Evolutionary conservation across 2,113 vertebrate species (phyloP).

Genomic region (zebrafish (Danio rerio)): DNA sequence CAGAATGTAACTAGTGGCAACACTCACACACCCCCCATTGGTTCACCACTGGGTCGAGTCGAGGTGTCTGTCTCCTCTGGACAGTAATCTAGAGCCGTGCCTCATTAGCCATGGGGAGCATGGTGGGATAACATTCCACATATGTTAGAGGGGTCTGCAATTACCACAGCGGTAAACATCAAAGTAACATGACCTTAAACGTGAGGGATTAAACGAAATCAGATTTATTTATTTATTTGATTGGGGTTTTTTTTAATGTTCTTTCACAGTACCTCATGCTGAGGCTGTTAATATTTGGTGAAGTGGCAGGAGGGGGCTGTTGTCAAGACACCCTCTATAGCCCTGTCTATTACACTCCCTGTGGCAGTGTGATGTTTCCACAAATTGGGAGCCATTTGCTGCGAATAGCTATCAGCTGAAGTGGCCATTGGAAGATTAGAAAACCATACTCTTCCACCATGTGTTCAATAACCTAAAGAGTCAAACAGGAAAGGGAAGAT

Average conservation of each 20-base stretch:
- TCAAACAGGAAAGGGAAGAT: background rate
- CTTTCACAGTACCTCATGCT: background rate
- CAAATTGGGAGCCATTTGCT: conserved; percentile 23
- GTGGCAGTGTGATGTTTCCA: background rate
- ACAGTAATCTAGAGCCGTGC: conserved; percentile 29
- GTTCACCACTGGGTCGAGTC: conserved; percentile 21
- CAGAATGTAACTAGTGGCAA: background rate
- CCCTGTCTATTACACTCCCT: background rate
- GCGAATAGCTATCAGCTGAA: conserved; percentile 33
- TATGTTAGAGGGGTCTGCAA: conserved; percentile 42
- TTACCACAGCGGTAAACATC: conserved; percentile 50
- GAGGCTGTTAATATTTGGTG: conserved; percentile 27
- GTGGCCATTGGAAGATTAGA: conserved; percentile 34
- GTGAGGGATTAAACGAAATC: conserved; percentile 44
- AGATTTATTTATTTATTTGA: conserved; percentile 54
- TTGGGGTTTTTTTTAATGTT: background rate
- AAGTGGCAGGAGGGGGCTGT: background rate
- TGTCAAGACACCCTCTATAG: background rate
- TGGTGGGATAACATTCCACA: conserved; percentile 23
- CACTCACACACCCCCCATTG: background rate
- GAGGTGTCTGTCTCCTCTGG: conserved; percentile 25
- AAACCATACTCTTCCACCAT: background rate
- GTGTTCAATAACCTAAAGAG: conserved; percentile 26
- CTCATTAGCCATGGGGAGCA: conserved; percentile 43
- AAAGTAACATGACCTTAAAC: conserved; percentile 54